These are phyloP conservation scores for Poecilia picta DNA, from an alignment of 2,797 vertebrate species.

Conservation along the genomic window DNA sequence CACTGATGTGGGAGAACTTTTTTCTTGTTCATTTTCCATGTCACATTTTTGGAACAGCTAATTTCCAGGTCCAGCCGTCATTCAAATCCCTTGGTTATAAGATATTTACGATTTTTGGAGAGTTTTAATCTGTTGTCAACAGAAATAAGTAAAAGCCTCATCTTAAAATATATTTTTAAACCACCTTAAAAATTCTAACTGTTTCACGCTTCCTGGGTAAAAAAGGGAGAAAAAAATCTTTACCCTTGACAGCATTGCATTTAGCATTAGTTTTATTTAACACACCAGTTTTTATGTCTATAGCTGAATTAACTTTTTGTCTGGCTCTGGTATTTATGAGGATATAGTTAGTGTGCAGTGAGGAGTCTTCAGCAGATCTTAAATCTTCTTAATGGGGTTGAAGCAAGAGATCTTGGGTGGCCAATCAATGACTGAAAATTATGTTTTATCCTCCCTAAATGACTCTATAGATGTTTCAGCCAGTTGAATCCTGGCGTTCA, in stretches of 20 bases:
- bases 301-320: slow-evolving; percentile 1
- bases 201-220: neutral
- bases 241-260: neutral
- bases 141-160: neutral
- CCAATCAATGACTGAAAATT: slow-evolving; percentile 6
- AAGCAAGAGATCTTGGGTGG: neutral
- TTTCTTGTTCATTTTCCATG: neutral
- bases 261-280: neutral
- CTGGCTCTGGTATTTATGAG: neutral
- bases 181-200: neutral
- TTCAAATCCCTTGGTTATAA: neutral
- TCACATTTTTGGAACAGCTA: slow-evolving; percentile 1
- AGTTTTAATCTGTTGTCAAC: slow-evolving; percentile 3
- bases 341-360: neutral
- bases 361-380: neutral
- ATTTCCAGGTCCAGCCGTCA: neutral
- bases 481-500: neutral
- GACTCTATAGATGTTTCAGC: neutral
- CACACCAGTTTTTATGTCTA: neutral
- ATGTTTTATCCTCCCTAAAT: slow-evolving; percentile 2
- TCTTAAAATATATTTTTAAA: slow-evolving; percentile 6
- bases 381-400: neutral
- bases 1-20: neutral
- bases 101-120: neutral
- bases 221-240: neutral